Evolutionary conservation across 2,888 invertebrate genomes (phyloP), one percentile per base, ranked within the genome.

Genomic region (Hyppa rectilinea): DNA sequence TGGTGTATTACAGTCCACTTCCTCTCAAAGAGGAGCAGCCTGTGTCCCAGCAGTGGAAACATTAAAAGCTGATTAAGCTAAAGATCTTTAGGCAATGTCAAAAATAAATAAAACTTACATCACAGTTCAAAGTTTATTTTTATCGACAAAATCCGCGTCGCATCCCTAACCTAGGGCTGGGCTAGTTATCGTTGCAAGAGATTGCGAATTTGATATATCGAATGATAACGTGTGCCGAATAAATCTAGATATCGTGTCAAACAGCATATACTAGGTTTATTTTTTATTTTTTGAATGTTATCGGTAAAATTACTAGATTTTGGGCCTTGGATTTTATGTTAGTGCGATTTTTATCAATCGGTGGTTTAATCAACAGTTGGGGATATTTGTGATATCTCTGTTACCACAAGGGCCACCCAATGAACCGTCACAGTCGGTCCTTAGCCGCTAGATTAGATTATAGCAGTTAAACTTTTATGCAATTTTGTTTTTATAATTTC

Each of bases 111-210:
- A 45, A n/a, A 36, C 3, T 56, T 49, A 61, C 52, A 38, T 67
- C 53, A 63, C 10, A 60, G 31, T 61, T 64, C 38, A 61, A 66
- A 75, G 29, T 71, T 38, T 66, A 12, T 50, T 52, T 60, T 43
- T 47, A 62, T 71, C 81, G 75, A 81, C 34, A 69, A 61, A 60
- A 43, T 43, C 31, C 14, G 43, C 67, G 84, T 89, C 89, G 77
- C 94, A 88, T 85, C 93, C 83, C 93, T 93, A 91, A 88, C 88
- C 91, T 93, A 93, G 92, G 92, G 92, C 92, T 91, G 91, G 92
- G 92, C 92, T 89, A 90, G 88, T 92, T 95, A 95, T 94, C 94
- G 88, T 81, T 92, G 91, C 92, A 92, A 84, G 90, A 93, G 94
- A 95, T 95, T 93, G 94, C 90, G 90, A 92, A 92, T 91, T 88